Conservation (phyloP, 2,888 invertebrate species). For the Aspidapion aeneum region DNA sequence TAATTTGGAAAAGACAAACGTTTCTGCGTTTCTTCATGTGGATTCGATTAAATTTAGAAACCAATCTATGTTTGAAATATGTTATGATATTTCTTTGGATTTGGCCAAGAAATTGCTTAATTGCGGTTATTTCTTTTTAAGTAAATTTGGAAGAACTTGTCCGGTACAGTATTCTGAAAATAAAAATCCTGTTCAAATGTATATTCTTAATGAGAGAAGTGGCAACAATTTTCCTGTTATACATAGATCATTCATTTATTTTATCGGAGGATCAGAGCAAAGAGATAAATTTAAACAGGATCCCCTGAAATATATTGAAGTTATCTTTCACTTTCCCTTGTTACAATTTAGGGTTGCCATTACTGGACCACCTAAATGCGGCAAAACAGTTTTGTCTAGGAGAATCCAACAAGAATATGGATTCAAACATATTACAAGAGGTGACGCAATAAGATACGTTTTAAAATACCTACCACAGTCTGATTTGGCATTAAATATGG, state of each 20-base stretch:
- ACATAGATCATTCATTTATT: slow-evolving; percentile 60
- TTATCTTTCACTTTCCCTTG: slow-evolving; percentile 47
- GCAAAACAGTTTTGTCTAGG: slow-evolving; percentile 56
- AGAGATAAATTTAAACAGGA: slow-evolving; percentile 52
- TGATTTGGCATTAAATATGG: slow-evolving; percentile 49
- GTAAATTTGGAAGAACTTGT: slow-evolving; percentile 61
- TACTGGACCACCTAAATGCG: slow-evolving; percentile 61
- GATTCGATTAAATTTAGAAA: slow-evolving; percentile 48
- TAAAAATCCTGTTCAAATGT: slow-evolving; percentile 51
- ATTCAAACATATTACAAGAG: slow-evolving; percentile 54
- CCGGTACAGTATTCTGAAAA: slow-evolving; percentile 59
- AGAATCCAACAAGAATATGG: slow-evolving; percentile 55
- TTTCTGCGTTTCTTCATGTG: slow-evolving; percentile 35
- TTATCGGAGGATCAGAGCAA: slow-evolving; percentile 51
- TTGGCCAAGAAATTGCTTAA: slow-evolving; percentile 56
- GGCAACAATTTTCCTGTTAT: slow-evolving; percentile 54
- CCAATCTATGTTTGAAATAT: slow-evolving; percentile 56
- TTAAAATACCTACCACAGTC: slow-evolving; percentile 53
- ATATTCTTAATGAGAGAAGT: slow-evolving; percentile 46
- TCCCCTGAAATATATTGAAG: slow-evolving; percentile 55
- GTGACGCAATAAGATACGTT: slow-evolving; percentile 52
- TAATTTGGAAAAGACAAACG: slow-evolving; percentile 36
- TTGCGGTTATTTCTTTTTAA: slow-evolving; percentile 59
- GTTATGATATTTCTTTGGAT: slow-evolving; percentile 51
- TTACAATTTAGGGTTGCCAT: slow-evolving; percentile 55